Conservation (phyloP, 2,113 vertebrate species). For the Bubo scandiacus region DNA sequence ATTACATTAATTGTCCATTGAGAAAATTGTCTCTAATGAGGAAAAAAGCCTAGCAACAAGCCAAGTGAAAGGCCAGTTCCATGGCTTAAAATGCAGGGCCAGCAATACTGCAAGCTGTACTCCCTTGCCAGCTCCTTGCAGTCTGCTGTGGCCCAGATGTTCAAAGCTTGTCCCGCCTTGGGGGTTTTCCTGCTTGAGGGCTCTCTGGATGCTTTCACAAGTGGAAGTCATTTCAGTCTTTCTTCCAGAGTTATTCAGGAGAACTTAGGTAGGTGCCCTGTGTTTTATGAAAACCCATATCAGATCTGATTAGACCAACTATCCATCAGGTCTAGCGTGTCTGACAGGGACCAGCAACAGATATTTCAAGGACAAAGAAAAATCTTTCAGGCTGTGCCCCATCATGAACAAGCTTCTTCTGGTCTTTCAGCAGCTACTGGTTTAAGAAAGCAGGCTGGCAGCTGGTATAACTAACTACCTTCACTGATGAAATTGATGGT, state of each 20-base stretch:
- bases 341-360: background rate
- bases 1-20: background rate
- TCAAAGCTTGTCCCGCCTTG: background rate
- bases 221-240: background rate
- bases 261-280: background rate
- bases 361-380: background rate
- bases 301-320: background rate
- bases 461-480: background rate
- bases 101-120: background rate
- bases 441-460: background rate
- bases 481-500: background rate
- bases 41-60: background rate
- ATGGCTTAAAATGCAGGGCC: background rate
- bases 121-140: background rate
- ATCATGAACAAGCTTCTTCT: background rate
- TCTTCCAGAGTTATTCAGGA: background rate
- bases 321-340: background rate
- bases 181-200: background rate
- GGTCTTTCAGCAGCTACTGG: background rate
- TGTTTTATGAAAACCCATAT: background rate
- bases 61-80: background rate
- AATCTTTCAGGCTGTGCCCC: background rate
- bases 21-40: background rate
- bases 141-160: background rate
- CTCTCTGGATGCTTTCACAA: background rate